These are phyloP conservation scores for Epicampocera succincta DNA, from an alignment of 2,888 invertebrate genomes.

Conservation along the genomic window DNA sequence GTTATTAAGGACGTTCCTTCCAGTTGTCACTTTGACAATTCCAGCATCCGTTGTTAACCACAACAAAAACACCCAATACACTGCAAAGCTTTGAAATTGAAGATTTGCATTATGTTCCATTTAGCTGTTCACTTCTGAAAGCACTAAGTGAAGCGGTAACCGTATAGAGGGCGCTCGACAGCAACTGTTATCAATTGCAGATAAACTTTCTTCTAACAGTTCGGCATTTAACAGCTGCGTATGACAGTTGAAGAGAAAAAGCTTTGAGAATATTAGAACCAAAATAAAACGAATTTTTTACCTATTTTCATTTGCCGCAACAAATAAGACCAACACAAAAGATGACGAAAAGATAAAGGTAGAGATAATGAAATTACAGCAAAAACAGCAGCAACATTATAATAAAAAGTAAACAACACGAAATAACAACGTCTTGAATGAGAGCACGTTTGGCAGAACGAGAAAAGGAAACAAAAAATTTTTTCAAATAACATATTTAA, in stretches of 20 bases:
- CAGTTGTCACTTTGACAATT: conserved; percentile 50
- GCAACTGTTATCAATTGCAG: conserved; percentile 4
- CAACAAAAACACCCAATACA: background rate
- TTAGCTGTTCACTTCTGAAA: background rate
- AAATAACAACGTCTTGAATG: conserved; percentile 3
- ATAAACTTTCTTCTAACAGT: conserved; percentile 36
- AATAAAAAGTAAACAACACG: conserved; percentile 41
- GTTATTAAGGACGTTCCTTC: conserved; percentile 42
- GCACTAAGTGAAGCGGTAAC: conserved; percentile 8
- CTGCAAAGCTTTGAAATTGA: background rate
- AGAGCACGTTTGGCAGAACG: background rate
- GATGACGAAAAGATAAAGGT: conserved; percentile 41
- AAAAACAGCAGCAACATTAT: conserved; percentile 13
- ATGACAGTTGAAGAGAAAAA: conserved; percentile 34
- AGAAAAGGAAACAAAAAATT: conserved; percentile 8
- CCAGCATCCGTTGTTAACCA: conserved; percentile 22
- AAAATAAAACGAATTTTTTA: conserved; percentile 65
- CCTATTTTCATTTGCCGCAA: conserved; percentile 68
- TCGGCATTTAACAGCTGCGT: conserved; percentile 12
- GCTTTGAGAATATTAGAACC: conserved; percentile 61
- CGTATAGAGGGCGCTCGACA: conserved; percentile 41
- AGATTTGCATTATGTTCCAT: background rate
- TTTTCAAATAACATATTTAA: conserved; percentile 38
- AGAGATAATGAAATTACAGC: conserved; percentile 45
- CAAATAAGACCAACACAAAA: conserved; percentile 56